phyloP scores from a whole-genome alignment of 2,888 invertebrate species.

The Drosophila mettleri region DNA sequence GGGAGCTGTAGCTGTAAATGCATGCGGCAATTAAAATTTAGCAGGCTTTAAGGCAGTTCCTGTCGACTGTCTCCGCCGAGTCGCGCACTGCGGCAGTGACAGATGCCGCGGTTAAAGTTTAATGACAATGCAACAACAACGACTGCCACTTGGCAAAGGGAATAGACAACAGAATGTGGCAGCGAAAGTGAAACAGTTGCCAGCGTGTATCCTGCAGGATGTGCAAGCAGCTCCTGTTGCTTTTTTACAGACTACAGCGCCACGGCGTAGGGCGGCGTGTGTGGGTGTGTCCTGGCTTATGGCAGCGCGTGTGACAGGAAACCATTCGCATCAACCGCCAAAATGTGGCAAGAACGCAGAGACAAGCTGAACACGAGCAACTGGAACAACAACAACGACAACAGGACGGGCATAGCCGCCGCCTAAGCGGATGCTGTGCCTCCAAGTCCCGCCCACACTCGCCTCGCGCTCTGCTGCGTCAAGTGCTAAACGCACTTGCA shows the following conservation, averaged over 20 bases:
- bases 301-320: slow-evolving; percentile 74
- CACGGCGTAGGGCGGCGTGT: neutral
- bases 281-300: slow-evolving; percentile 51
- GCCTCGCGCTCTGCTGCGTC: slow-evolving; percentile 23
- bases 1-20: too few relatives aligned
- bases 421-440: slow-evolving; percentile 60
- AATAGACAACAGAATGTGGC: slow-evolving; percentile 42
- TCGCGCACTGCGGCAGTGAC: slow-evolving; percentile 53
- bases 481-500: slow-evolving; percentile 70
- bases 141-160: slow-evolving; percentile 25
- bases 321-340: slow-evolving; percentile 75
- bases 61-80: slow-evolving; percentile 32
- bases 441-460: slow-evolving; percentile 7
- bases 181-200: slow-evolving; percentile 76
- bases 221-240: slow-evolving; percentile 55
- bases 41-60: slow-evolving; percentile 64
- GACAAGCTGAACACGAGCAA: slow-evolving; percentile 41
- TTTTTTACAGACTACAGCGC: slow-evolving; percentile 31
- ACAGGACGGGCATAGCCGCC: slow-evolving; percentile 41
- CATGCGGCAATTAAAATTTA: slow-evolving; percentile 73
- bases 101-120: slow-evolving; percentile 77
- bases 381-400: slow-evolving; percentile 47
- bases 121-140: slow-evolving; percentile 60
- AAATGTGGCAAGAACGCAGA: slow-evolving; percentile 72
- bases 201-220: slow-evolving; percentile 65